These are phyloP conservation scores for Otolemur crassicaudatus DNA, from an alignment of 2,797 vertebrate species.

Conservation along the genomic window DNA sequence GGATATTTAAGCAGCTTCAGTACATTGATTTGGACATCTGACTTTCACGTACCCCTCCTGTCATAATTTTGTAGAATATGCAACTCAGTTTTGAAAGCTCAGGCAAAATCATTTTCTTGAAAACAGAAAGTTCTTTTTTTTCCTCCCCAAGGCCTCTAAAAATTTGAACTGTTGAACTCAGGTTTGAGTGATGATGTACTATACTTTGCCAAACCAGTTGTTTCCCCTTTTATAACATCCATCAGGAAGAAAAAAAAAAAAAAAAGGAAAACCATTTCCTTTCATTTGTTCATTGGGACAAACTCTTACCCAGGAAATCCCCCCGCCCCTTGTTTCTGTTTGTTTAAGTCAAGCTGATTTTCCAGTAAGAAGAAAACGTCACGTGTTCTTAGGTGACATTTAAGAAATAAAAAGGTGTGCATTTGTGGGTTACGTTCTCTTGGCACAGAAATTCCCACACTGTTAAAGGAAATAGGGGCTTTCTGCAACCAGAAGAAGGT, in stretches of 20 bases:
- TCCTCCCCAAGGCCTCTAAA: conserved; percentile 54
- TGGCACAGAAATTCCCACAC: neutral
- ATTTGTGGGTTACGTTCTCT: neutral
- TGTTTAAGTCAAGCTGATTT: conserved; percentile 57
- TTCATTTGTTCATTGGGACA: conserved; percentile 11
- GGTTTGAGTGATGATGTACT: conserved; percentile 73
- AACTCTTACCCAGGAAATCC: conserved; percentile 47
- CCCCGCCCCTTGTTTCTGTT: neutral
- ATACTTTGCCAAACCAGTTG: conserved; percentile 58
- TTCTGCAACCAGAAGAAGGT: neutral
- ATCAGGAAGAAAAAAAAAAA: conserved; percentile 47
- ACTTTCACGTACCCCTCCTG: neutral
- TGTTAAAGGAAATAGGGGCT: neutral
- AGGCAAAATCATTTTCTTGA: conserved; percentile 51
- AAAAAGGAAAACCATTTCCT: conserved; percentile 47
- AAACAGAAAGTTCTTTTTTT: conserved; percentile 69
- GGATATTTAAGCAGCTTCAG: neutral
- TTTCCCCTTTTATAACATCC: conserved; percentile 71
- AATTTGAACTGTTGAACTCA: conserved; percentile 78
- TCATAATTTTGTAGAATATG: neutral
- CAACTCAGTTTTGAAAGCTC: conserved; percentile 25
- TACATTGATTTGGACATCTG: neutral
- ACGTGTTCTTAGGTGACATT: neutral
- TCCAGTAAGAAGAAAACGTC: conserved; percentile 22
- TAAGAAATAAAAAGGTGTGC: neutral